These are phyloP conservation scores for Vulpes vulpes DNA, from an alignment of 2,113 vertebrate species.

Conservation along the genomic window DNA sequence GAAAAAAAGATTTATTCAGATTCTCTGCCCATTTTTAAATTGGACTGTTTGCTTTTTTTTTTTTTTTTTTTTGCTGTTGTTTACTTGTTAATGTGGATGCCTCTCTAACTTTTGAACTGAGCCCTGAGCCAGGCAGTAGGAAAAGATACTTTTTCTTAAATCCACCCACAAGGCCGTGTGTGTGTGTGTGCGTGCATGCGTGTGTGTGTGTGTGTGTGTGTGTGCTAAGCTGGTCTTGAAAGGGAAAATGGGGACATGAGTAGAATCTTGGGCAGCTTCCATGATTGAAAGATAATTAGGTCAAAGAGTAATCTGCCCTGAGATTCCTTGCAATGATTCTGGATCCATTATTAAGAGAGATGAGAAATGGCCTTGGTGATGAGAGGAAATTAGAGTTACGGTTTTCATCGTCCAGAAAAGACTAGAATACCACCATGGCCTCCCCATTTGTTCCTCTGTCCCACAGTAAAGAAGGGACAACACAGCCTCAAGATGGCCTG, in stretches of 20 bases:
- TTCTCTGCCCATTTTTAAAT: background rate
- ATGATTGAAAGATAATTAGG: background rate
- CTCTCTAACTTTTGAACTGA: constrained; percentile 41
- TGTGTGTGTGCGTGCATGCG: background rate
- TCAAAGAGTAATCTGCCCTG: background rate
- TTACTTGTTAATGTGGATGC: constrained; percentile 3
- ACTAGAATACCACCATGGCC: background rate
- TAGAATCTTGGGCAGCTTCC: background rate
- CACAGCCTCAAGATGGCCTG: background rate
- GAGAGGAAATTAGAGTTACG: background rate
- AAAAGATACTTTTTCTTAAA: background rate
- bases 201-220: background rate
- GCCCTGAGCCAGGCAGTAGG: background rate
- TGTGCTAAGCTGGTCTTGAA: background rate
- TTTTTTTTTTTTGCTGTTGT: background rate
- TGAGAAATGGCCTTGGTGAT: background rate
- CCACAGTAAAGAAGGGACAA: background rate
- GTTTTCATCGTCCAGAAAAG: background rate
- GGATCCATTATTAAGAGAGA: background rate
- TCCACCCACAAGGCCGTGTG: background rate
- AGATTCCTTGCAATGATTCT: background rate
- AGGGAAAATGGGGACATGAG: background rate
- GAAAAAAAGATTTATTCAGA: background rate
- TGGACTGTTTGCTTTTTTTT: background rate
- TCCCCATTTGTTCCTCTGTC: background rate